A percentile compares a stretch with the other conserved stretches of the same genome.
Conservation (phyloP, 23 tunicate genomes). For the Oikopleura albicans region DNA sequence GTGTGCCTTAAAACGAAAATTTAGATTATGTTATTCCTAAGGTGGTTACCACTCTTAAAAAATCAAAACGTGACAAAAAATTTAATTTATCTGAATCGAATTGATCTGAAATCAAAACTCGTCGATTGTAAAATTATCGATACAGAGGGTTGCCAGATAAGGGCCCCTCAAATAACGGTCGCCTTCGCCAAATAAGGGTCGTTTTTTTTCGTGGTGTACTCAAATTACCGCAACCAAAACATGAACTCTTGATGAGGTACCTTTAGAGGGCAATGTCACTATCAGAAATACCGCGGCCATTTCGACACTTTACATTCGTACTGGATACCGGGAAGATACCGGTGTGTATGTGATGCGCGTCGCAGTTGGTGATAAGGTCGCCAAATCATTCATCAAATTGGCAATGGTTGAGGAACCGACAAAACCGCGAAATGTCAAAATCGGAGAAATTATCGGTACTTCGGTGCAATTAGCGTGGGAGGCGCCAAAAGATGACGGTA, state of each 20-base stretch:
- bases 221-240: no score
- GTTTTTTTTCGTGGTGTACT: no score
- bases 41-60: no score
- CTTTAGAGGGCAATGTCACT: constrained; percentile 33
- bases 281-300: constrained; percentile 54
- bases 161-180: no score
- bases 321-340: constrained; percentile 68
- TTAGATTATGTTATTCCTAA: no score
- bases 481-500: constrained; percentile 82
- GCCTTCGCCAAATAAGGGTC: no score
- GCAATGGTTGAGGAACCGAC: constrained; percentile 82
- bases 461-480: constrained; percentile 46
- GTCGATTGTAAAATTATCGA: no score
- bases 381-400: constrained; percentile 39
- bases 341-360: constrained; percentile 47
- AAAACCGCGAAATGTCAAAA: constrained; percentile 72
- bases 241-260: constrained; percentile 36
- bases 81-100: no score
- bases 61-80: no score
- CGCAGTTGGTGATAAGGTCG: constrained; percentile 50
- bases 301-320: constrained; percentile 54
- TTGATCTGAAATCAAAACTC: no score
- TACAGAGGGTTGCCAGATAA: no score
- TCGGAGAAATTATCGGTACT: constrained; percentile 46
- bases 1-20: no score